Percentiles rank a stretch among this genome's conserved stretches.
phyloP scores from a whole-genome alignment of 2,797 vertebrate species.

The Rhinella marina region DNA sequence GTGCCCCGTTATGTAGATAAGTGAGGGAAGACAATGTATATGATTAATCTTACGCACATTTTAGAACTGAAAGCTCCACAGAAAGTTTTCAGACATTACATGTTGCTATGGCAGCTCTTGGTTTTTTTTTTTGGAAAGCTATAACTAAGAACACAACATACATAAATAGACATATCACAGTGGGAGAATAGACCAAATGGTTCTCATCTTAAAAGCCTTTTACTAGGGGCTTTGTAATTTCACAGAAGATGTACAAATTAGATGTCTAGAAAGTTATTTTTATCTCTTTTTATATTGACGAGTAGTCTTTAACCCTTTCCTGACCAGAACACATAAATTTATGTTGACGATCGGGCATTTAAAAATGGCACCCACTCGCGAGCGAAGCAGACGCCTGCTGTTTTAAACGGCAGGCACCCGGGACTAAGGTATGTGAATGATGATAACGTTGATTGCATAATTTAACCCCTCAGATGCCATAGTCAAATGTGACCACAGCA shows the following conservation, averaged over 20 bases:
- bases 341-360: no score
- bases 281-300: no score
- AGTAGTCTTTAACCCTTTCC: neutral
- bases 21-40: no score
- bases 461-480: no score
- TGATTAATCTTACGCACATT: neutral
- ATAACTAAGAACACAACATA: neutral
- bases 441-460: no score
- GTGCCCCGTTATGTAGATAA: no score
- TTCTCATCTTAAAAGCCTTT: conserved; percentile 1
- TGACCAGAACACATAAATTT: no score
- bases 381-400: no score
- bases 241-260: neutral
- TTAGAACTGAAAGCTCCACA: neutral
- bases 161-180: conserved; percentile 17
- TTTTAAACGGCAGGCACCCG: no score
- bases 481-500: no score
- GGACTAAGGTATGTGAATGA: no score
- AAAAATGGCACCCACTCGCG: no score
- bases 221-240: neutral
- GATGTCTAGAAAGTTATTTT: neutral
- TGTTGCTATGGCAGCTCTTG: conserved; percentile 5
- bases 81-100: neutral
- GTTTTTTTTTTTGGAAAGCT: neutral
- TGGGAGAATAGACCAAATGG: neutral